Base-by-base conservation (phyloP, 2,113 vertebrate genomes). In the Archilochus colubris region DNA sequence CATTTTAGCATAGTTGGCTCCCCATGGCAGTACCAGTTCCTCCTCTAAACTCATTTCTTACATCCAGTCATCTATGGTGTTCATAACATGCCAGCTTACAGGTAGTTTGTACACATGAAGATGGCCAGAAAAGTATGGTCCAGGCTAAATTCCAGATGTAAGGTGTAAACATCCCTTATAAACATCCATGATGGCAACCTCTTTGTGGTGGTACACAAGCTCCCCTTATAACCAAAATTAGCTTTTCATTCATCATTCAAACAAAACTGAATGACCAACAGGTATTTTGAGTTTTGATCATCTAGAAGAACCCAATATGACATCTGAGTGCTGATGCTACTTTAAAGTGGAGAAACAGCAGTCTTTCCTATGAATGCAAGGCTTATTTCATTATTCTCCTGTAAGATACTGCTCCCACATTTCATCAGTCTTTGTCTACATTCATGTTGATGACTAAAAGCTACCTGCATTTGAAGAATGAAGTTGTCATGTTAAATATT, bases 21-120 rank as follows among this genome's bases (percentile, higher is more conserved):
- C 28, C 28, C 82, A 28, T 8, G 2, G 8, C 33, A 31, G 54
- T 11, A 14, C 18, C 17, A 8, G 15, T 67, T 54, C 54, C 57
- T 54, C 54, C 57, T 28, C 31, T 8, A 36, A 70, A 15, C 25
- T 59, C 62, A 48, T 36, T 51, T 54, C 67, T 51, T 36, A 44
- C 4, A 54, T 4, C 14, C 17, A 10, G 6, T 25, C 51, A 36
- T 12, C 74, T 27, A 4, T 3, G 10, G 69, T 36, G 21, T 21
- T 36, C 54, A 20, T 3, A 58, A n/a, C 10, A 14, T 17, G 51
- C 21, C 74, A 59, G 12, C 27, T 70, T 46, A 76, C 12, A 69
- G 70, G 51, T 0, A 50, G 31, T 4, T 79, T 2, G 2, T 9
- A 43, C 31, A 53, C 1, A 1, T 1, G 0, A 48, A 43, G 17